Conservation (phyloP, 2,888 invertebrate genomes). For the Balanococcus diminutus region DNA sequence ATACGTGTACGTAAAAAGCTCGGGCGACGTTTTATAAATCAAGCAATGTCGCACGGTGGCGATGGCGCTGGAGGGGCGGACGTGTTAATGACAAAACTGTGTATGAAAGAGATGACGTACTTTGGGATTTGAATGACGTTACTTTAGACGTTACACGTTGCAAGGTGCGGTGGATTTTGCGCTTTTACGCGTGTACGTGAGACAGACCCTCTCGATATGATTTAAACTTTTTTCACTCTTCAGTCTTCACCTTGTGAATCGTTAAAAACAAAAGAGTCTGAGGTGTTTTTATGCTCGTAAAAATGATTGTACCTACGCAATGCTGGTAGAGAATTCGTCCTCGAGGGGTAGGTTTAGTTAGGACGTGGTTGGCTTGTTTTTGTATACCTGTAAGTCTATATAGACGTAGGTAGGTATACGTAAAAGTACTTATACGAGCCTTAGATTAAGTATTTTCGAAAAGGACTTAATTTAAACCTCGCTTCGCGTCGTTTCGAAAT, state of each 20-base stretch:
- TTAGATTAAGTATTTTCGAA: too few relatives aligned
- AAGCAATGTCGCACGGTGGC: too few relatives aligned
- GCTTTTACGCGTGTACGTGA: not conserved
- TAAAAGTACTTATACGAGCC: too few relatives aligned
- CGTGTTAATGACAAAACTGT: not conserved
- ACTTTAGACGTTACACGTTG: not conserved
- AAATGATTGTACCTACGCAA: not conserved
- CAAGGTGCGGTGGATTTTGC: not conserved
- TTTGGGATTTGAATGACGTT: conserved; percentile 3
- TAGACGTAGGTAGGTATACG: too few relatives aligned
- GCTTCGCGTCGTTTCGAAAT: not conserved
- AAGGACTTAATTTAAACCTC: not conserved
- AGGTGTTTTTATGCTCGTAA: not conserved
- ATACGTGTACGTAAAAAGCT: not conserved
- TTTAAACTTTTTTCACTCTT: not conserved
- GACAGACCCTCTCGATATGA: not conserved
- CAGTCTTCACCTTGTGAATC: not conserved
- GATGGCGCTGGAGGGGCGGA: too few relatives aligned
- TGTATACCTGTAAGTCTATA: too few relatives aligned
- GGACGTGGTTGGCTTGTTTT: too few relatives aligned
- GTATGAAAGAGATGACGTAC: not conserved
- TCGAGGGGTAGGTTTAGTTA: not conserved
- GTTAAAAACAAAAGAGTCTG: not conserved
- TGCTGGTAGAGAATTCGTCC: not conserved
- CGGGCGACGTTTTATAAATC: not conserved